Evolutionary conservation across 2,888 invertebrate species (phyloP).

Genomic region (Pherbina coryleti): DNA sequence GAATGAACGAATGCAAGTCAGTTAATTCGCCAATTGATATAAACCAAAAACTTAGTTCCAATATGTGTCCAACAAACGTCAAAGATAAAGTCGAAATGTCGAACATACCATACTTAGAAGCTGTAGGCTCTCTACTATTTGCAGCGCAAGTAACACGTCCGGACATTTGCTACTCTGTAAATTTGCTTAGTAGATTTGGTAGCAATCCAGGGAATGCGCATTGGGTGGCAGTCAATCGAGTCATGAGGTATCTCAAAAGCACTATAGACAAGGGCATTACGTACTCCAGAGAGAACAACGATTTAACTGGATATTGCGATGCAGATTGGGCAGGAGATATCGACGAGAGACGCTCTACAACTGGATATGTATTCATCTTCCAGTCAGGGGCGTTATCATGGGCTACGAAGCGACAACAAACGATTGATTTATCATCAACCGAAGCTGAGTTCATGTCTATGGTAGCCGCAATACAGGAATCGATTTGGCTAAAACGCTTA

Average conservation of each 20-base stretch:
- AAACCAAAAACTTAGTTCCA: background rate
- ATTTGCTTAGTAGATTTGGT: constrained; percentile 43
- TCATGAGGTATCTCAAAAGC: constrained; percentile 40
- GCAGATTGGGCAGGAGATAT: background rate
- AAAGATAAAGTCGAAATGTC: constrained; percentile 23
- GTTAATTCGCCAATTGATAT: constrained; percentile 18
- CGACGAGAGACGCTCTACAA: background rate
- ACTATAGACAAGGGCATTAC: background rate
- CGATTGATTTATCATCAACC: constrained; percentile 46
- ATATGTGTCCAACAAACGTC: background rate
- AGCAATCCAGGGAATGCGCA: constrained; percentile 45
- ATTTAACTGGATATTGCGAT: background rate
- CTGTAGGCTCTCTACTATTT: constrained; percentile 35
- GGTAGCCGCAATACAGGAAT: constrained; percentile 46
- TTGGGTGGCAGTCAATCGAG: constrained; percentile 42
- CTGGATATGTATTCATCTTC: constrained; percentile 34
- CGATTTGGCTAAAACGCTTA: constrained; percentile 43
- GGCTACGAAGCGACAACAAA: constrained; percentile 45
- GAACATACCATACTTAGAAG: constrained; percentile 5
- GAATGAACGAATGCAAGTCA: constrained; percentile 48
- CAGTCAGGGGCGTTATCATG: constrained; percentile 45
- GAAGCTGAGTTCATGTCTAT: too few species aligned
- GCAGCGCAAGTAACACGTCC: constrained; percentile 44
- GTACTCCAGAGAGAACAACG: background rate
- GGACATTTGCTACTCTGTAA: constrained; percentile 42